These are phyloP conservation scores for Grammomys dolichurus DNA, from an alignment of 2,113 vertebrate genomes.

Conservation along the genomic window DNA sequence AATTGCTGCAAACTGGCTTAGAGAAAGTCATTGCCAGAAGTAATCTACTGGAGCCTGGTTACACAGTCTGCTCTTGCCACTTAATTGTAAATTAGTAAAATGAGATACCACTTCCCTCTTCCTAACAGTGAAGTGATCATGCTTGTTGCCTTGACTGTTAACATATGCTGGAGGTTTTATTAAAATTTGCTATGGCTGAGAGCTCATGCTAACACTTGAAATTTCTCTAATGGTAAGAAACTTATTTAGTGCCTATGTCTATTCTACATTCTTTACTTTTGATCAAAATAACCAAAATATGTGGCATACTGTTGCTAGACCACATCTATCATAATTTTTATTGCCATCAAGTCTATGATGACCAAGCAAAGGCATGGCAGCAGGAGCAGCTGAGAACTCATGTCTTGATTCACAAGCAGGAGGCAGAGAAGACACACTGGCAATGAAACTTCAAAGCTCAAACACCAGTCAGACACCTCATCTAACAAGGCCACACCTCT, in stretches of 20 bases:
- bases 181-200: background rate
- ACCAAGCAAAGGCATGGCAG: background rate
- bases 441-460: background rate
- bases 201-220: background rate
- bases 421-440: background rate
- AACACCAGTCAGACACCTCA: too few species aligned
- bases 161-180: background rate
- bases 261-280: background rate
- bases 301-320: background rate
- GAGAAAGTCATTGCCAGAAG: constrained; percentile 5
- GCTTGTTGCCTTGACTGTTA: background rate
- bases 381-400: background rate
- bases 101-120: background rate
- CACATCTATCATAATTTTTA: background rate
- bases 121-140: background rate
- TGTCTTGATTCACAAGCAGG: background rate
- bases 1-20: background rate
- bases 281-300: background rate
- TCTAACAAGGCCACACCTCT: background rate
- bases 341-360: background rate
- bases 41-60: background rate
- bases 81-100: constrained; percentile 31
- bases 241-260: background rate
- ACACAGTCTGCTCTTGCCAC: background rate
- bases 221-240: constrained; percentile 25